Evolutionary conservation across 2,797 vertebrate genomes (phyloP), one percentile per base, ranked within the genome.

Genomic region (Spatula clypeata): DNA sequence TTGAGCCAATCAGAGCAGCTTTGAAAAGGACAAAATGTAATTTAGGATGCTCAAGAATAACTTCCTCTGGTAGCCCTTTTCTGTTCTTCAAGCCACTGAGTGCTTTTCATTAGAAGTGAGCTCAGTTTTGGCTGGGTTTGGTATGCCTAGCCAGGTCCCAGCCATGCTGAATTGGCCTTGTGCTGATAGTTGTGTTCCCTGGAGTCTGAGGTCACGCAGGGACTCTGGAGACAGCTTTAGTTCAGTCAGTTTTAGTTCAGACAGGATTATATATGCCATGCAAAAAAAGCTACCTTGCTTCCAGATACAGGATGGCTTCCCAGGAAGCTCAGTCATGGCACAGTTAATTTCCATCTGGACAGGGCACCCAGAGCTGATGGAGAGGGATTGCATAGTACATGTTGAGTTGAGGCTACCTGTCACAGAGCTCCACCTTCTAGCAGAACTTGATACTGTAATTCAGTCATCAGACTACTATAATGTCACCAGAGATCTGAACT

Each of bases 291-390:
- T 74, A 36, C 23, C 53, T 20, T 13, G 18, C 11, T 65, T 73
- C 0, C 2, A 67, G 29, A 31, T 5, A 0, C 7, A 9, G 29
- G 15, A 44, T 76, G 42, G 9, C 21, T 66, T 93, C 55, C 29
- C 24, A 5, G 61, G 62, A 36, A 53, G 16, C 20, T 44, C 42
- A 44, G 44, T 45, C 11, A 17, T 6, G 20, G 47, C 54, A 66
- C 11, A 42, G 12, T 13, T 34, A 34, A 45, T 70, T 18, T 13
- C 13, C 27, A 18, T 13, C 19, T 42, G 60, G 10, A 13, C 16
- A 15, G 1, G 13, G n/a, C 45, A 65, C 2, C 1, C 29, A 32
- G 61, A 47, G 14, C 8, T 13, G 2, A 51, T 7, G 18, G 36
- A 54, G 1, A 6, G 9, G 9, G 26, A 18, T 67, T 80, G 31